phyloP scores from a whole-genome alignment of 2,113 vertebrate genomes.

The Cyphomyrus plagiostoma region DNA sequence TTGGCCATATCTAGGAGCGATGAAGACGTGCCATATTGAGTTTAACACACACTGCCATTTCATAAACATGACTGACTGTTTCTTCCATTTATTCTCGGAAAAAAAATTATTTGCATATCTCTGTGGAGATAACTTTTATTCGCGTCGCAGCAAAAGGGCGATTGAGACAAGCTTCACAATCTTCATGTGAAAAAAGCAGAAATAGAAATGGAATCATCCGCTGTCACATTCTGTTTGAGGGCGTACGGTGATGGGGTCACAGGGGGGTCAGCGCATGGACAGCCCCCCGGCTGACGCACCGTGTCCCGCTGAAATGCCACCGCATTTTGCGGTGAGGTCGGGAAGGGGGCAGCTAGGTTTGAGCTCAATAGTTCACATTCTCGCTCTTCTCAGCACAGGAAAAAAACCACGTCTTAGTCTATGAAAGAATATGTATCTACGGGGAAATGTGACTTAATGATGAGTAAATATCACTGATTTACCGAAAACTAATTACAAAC shows the following conservation, averaged over 20 bases:
- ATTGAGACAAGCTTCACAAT: slow-evolving; percentile 15
- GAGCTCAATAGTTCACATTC: neutral
- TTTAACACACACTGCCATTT: neutral
- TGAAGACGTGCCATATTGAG: neutral
- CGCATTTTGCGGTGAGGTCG: neutral
- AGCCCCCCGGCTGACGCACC: neutral
- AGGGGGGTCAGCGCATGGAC: neutral
- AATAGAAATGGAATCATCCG: neutral
- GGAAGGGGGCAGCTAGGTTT: neutral
- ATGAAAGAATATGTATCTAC: neutral
- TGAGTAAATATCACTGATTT: neutral
- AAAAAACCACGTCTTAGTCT: neutral
- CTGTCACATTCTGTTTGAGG: slow-evolving; percentile 18
- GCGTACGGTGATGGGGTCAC: slow-evolving; percentile 25
- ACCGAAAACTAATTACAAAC: neutral
- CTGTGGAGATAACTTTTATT: slow-evolving; percentile 4
- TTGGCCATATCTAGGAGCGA: neutral
- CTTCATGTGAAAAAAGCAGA: neutral
- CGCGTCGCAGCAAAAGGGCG: neutral
- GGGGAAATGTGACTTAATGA: neutral
- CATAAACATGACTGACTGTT: neutral
- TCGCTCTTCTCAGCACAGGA: neutral
- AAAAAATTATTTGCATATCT: neutral
- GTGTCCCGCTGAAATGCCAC: neutral
- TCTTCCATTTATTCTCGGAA: neutral